Base-by-base conservation (phyloP, 2,888 invertebrate genomes). In the Spilarctia lutea region DNA sequence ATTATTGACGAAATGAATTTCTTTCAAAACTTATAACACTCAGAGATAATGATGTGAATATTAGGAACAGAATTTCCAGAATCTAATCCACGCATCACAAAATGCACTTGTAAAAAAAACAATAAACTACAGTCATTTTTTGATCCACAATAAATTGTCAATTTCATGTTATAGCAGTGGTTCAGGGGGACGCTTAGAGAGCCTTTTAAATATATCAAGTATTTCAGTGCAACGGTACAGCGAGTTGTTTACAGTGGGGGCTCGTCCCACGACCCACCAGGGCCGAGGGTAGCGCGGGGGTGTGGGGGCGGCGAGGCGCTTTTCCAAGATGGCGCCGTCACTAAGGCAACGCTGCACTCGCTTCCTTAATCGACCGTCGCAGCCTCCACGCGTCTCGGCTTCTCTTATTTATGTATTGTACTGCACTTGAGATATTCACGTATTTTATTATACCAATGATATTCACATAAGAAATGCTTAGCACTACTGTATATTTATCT, bases 351-450 rank as follows among this genome's bases (percentile, higher is more conserved):
- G 94, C 88, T 96, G 95, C 95, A 95, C 91, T 95, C 92, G 93
- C 95, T 95, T 96, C 95, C 95, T 95, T 96, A 94, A 95, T 96
- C 95, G 95, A 96, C 95, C 95, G 95, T 91, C 92, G 92, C 92
- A 92, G 89, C 91, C 93, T 91, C 89, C 91, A 86, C 86, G 80
- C 89, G 87, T 89, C 89, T 87, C 88, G 87, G 86, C 87, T 84
- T 84, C 86, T 89, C 90, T 91, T 94, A 91, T 93, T 94, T 94
- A 94, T 94, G 89, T 94, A 94, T 94, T 92, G 93, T 94, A 94
- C 91, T 95, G 94, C 94, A 95, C 92, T 93, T 91, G 87, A 81
- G 85, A 77, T 83, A 87, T 87, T 88, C 86, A 83, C 87, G 86
- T 91, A 87, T 91, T 92, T 92, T 91, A 92, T 91, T 88, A 87